Base-by-base conservation (phyloP, 2,113 vertebrate species). In the Otis tarda region DNA sequence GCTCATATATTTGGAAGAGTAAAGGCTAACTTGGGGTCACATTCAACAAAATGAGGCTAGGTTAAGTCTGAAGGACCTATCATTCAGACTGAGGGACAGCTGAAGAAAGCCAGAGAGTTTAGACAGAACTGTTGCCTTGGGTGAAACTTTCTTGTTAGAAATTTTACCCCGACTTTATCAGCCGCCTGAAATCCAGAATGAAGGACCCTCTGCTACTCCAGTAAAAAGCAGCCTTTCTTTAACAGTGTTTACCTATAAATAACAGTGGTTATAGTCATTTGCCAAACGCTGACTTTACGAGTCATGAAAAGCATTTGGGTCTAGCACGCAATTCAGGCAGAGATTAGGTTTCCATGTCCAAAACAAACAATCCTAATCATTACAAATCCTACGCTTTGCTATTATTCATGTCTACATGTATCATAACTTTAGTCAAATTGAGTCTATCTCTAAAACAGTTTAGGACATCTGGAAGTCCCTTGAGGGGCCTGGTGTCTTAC, bases 381-480 rank as follows among this genome's bases (percentile, higher is more conserved):
- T 67, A 41, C 41, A 35, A n/a, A 63, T 41, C 37, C 59, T 70
- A 65, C 0, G 0, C 77, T 67, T 95, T 74, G 79, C 86, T 81
- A 9, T 89, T 83, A 77, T 80, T 93, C 55, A 65, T 37, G 50
- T 70, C 59, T 65, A 30, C 25, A 37, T 35, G 41, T 77, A 89
- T 83, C 81, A 80, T 30, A 94, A 59, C 37, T 68, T 86, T 52
- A 63, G 63, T 50, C 37, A 73, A 85, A 86, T 31, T 37, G 55
- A 93, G 14, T n/a, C 47, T 90, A 28, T 92, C 86, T 94, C 68
- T 77, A 53, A 93, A 88, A 71, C 12, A 53, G 49, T 76, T 88
- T 49, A 89, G 85, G 79, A 67, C 59, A 77, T 86, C 52, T 94
- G 55, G 55, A 93, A 94, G 79, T 77, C 76, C 67, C 88, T 73